Evolutionary conservation across 2,113 vertebrate species (phyloP), one percentile per base, ranked within the genome.

Genomic region (Aleadryas rufinucha): DNA sequence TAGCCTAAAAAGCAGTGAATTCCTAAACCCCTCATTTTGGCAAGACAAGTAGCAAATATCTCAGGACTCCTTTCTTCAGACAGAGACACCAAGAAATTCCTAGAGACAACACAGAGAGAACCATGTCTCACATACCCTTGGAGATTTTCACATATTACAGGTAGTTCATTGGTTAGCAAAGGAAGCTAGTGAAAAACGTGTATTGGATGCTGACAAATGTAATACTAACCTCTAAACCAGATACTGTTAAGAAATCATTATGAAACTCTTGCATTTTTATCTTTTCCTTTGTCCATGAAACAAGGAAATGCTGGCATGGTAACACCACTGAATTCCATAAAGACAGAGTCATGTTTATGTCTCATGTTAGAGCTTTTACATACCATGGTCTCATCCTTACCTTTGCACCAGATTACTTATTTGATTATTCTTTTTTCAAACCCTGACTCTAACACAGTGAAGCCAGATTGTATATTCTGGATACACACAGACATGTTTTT

Each of bases 201-300:
- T 56, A 24, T 22, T 71, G n/a, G 53, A 64, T 61, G 56, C 18
- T 89, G 39, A 86, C 44, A 81, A 79, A 84, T 41, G 57, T 84
- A 89, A 84, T 35, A 72, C 23, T 81, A 91, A 82, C 47, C 78
- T 89, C 69, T 95, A 76, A 94, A 92, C 15, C n/a, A 95, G 74
- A 94, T 87, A 82, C n/a, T 89, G 11, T 87, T 75, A 82, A 90
- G 76, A 95, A 92, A 64, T 47, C 31, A 22, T 89, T 92, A 90
- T 47, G 83, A 96, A 95, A 94, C 31, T 47, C 7, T 0, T 28
- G 9, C 0, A 0, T 64, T 92, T 95, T 87, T 78, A 37, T 95
- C 65, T 93, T 77, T 72, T 59, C 30, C 44, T 90, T 88, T 95
- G 76, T 20, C 66, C 26, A 31, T 64, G 63, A 78, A 86, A 88